These are phyloP conservation scores for Podocnemis expansa DNA, from an alignment of 2,113 vertebrate species.

Conservation along the genomic window DNA sequence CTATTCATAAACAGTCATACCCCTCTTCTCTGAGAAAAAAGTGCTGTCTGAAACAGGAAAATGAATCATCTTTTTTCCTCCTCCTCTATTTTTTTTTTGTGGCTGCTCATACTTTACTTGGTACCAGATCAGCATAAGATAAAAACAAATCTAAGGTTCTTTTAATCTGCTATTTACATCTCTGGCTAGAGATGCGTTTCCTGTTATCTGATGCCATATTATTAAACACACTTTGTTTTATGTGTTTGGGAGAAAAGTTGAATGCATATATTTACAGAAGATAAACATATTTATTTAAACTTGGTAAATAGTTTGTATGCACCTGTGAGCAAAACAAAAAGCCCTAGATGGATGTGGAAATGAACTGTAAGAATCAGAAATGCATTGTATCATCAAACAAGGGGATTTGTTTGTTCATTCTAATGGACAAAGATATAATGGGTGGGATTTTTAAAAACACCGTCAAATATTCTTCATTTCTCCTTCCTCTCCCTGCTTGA, in stretches of 20 bases:
- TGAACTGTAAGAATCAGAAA: background rate
- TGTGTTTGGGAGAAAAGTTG: background rate
- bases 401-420: background rate
- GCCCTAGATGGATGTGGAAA: background rate
- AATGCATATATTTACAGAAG: background rate
- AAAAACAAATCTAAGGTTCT: slow-evolving; percentile 58
- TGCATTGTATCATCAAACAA: background rate
- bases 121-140: slow-evolving; percentile 46
- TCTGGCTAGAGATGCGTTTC: slow-evolving; percentile 38
- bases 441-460: background rate
- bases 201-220: slow-evolving; percentile 12
- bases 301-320: background rate
- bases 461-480: background rate
- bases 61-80: background rate
- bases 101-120: background rate
- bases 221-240: background rate
- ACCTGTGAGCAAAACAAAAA: background rate
- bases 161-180: slow-evolving; percentile 35
- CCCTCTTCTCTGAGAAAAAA: background rate
- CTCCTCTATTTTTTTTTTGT: slow-evolving; percentile 13
- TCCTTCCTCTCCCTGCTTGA: background rate
- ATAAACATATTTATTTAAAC: background rate
- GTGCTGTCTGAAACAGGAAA: slow-evolving; percentile 2
- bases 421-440: background rate
- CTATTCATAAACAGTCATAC: background rate